Conservation (phyloP, 2,888 invertebrate species). For the Ornithoptera priamus region DNA sequence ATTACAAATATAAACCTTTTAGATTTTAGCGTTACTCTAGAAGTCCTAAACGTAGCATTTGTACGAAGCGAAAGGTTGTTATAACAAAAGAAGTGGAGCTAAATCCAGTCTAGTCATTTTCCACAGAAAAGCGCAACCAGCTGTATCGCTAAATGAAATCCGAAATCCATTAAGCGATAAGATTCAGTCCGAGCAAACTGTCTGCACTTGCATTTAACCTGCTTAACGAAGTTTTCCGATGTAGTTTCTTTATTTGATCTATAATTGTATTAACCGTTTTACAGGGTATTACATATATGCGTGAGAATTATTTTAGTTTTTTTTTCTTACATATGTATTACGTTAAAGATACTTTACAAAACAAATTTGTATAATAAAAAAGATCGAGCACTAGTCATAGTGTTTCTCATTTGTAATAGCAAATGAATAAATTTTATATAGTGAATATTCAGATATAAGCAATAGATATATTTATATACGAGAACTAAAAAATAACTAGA, state of each 20-base stretch:
- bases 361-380: too few relatives aligned
- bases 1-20: too few relatives aligned
- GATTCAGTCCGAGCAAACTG: not conserved
- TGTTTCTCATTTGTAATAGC: too few relatives aligned
- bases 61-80: not conserved
- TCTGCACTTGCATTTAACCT: not conserved
- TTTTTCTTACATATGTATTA: too few relatives aligned
- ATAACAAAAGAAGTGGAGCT: not conserved
- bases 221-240: not conserved
- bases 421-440: too few relatives aligned
- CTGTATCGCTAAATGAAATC: constrained; percentile 9
- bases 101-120: not conserved
- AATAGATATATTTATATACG: too few relatives aligned
- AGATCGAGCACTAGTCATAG: too few relatives aligned
- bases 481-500: too few relatives aligned
- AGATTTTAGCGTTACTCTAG: too few relatives aligned
- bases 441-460: too few relatives aligned
- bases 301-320: not conserved
- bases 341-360: too few relatives aligned
- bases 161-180: constrained; percentile 7
- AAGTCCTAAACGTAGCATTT: not conserved
- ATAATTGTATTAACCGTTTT: not conserved
- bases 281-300: not conserved
- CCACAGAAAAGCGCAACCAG: not conserved
- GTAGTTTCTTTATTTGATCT: not conserved